Conservation (phyloP, 2,797 vertebrate species). For the Gymnopithys bicolor region DNA sequence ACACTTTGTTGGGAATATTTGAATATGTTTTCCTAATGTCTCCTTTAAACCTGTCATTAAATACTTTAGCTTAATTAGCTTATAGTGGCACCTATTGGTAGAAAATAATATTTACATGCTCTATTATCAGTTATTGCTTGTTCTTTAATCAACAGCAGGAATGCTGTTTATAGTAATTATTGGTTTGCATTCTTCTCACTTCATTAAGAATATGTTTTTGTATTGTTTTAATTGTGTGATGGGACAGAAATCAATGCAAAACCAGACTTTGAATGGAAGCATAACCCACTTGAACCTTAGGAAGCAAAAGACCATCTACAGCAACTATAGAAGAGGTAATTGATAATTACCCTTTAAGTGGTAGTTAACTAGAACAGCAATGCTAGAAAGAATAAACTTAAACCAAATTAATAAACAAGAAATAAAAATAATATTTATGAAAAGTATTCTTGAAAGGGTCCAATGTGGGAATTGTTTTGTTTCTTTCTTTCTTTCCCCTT, state of each 20-base stretch:
- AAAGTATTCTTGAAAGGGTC: not conserved
- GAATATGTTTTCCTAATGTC: not conserved
- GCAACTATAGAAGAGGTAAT: not conserved
- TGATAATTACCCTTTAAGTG: not conserved
- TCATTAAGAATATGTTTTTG: not conserved
- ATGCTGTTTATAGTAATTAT: not conserved
- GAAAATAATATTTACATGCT: not conserved
- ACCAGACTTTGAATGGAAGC: not conserved
- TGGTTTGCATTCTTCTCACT: not conserved
- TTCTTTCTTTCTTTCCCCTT: rapidly evolving
- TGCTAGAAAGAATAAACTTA: not conserved
- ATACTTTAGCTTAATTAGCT: constrained; percentile 56
- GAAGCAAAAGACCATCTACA: not conserved
- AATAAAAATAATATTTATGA: not conserved
- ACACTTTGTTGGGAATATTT: not conserved
- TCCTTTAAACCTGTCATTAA: not conserved
- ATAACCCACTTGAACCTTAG: not conserved
- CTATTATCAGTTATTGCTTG: not conserved
- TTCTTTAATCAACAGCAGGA: not conserved
- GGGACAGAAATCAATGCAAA: not conserved
- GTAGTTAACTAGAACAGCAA: not conserved
- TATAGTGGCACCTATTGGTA: constrained; percentile 74
- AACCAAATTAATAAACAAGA: not conserved
- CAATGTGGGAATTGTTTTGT: not conserved
- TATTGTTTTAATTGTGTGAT: not conserved